A percentile compares a stretch with the other conserved stretches of the same genome.
phyloP scores from a whole-genome alignment of 2,113 vertebrate species.

The Saiga tatarica region DNA sequence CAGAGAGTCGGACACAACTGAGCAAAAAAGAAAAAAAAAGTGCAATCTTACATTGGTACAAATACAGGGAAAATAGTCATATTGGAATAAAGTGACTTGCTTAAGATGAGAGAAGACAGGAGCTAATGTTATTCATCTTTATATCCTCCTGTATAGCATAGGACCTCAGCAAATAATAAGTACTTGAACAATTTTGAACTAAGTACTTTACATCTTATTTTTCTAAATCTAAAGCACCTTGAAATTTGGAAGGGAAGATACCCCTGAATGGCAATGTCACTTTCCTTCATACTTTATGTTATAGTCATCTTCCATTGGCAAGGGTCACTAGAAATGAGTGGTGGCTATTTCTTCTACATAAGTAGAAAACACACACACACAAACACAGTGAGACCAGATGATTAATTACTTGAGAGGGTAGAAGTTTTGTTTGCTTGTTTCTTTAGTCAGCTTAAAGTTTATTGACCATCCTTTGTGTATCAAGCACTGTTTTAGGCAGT shows the following conservation, averaged over 20 bases:
- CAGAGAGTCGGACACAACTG: neutral
- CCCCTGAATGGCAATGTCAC: neutral
- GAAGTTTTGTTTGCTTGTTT: neutral
- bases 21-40: neutral
- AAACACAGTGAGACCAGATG: neutral
- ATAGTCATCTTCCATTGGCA: neutral
- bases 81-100: neutral
- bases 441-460: neutral
- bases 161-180: neutral
- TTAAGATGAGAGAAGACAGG: neutral
- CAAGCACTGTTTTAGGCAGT: neutral
- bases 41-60: neutral
- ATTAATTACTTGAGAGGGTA: neutral
- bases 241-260: neutral
- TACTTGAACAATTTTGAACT: neutral
- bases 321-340: neutral
- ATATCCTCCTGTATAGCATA: neutral
- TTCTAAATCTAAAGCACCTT: neutral
- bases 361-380: neutral
- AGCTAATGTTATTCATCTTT: neutral
- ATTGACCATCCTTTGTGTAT: neutral
- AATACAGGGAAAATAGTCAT: neutral
- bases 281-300: neutral
- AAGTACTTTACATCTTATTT: neutral
- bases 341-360: neutral